Percentiles rank a stretch among this genome's conserved stretches.
Evolutionary conservation across 2,888 invertebrate species (phyloP).

Genomic region (Ornithoptera priamus): DNA sequence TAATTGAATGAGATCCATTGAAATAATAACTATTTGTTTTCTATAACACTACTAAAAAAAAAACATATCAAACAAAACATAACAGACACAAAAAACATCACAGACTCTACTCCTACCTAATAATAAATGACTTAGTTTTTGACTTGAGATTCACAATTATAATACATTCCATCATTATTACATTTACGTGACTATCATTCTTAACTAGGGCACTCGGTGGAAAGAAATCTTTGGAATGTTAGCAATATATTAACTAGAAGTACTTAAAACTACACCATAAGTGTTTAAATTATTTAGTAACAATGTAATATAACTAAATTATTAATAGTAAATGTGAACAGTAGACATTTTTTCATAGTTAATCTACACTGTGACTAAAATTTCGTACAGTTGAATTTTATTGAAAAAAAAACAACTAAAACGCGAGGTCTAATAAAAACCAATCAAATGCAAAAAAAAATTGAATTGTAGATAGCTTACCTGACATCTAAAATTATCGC

Average conservation of each 20-base stretch:
- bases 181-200: constrained; percentile 56
- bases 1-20: constrained; percentile 23
- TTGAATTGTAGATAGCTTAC: too few species aligned
- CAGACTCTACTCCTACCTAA: constrained; percentile 69
- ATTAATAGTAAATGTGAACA: neutral
- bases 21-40: constrained; percentile 21
- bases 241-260: neutral
- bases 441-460: too few species aligned
- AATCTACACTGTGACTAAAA: too few species aligned
- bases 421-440: too few species aligned
- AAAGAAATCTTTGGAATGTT: neutral
- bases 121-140: constrained; percentile 55
- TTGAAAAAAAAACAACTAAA: too few species aligned
- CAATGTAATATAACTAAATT: neutral
- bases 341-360: too few species aligned
- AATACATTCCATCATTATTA: constrained; percentile 47
- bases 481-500: neutral
- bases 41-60: constrained; percentile 32
- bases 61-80: constrained; percentile 34
- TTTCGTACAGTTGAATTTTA: too few species aligned
- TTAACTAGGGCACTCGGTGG: constrained; percentile 64
- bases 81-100: constrained; percentile 65
- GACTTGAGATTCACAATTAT: constrained; percentile 58
- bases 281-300: neutral
- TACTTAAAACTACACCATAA: constrained; percentile 1